Conservation (phyloP, 2,888 invertebrate species). For the Stratiomys singularior region DNA sequence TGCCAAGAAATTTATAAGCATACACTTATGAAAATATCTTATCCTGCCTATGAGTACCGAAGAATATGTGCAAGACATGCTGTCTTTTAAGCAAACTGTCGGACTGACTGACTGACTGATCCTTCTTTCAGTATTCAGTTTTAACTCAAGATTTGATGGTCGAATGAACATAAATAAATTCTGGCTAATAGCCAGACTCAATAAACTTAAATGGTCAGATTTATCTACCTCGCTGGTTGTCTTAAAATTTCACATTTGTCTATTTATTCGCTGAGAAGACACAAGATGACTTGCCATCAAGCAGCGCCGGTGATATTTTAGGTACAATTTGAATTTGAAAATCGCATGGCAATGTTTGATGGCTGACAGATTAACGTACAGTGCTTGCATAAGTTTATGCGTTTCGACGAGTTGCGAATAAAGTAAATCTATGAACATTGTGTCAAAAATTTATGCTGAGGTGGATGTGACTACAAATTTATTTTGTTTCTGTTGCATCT, state of each 20-base stretch:
- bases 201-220: slow-evolving; percentile 49
- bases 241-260: not conserved
- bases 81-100: slow-evolving; percentile 1
- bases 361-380: too few species aligned
- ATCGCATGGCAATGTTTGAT: too few species aligned
- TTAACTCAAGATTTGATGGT: slow-evolving; percentile 46
- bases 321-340: not conserved
- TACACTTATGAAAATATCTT: too few species aligned
- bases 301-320: not conserved
- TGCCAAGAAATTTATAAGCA: too few species aligned
- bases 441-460: too few species aligned
- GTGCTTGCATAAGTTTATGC: too few species aligned
- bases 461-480: too few species aligned
- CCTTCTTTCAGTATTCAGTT: not conserved
- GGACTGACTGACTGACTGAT: slow-evolving; percentile 21
- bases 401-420: too few species aligned
- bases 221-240: slow-evolving; percentile 42
- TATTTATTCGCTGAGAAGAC: not conserved
- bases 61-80: too few species aligned
- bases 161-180: slow-evolving; percentile 49
- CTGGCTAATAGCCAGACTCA: slow-evolving; percentile 50
- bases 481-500: too few species aligned
- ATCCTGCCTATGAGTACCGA: too few species aligned
- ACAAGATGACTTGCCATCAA: not conserved
- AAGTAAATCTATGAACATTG: too few species aligned